Evolutionary conservation across 2,888 invertebrate species (phyloP).

Genomic region (Nowickia ferox): DNA sequence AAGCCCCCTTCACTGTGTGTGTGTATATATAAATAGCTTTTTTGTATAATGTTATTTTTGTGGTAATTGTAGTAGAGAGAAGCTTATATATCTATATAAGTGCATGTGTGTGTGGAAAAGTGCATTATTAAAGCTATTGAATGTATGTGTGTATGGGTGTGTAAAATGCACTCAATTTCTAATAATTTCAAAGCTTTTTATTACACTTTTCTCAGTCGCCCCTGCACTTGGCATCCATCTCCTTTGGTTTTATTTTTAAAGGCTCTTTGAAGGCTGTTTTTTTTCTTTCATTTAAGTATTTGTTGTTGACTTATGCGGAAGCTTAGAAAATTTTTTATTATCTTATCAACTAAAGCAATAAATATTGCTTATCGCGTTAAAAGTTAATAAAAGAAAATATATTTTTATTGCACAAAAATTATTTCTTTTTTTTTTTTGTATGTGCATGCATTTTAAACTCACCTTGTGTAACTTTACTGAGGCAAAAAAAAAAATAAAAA

Average conservation of each 20-base stretch:
- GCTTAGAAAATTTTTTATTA: constrained; percentile 9
- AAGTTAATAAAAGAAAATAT: background rate
- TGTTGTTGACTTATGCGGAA: constrained; percentile 46
- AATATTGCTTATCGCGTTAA: constrained; percentile 18
- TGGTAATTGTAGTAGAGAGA: background rate
- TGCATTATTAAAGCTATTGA: background rate
- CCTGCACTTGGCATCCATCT: background rate
- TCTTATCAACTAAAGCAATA: constrained; percentile 42
- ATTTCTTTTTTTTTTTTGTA: background rate
- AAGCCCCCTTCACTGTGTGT: background rate
- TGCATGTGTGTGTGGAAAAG: background rate
- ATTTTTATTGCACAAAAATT: constrained; percentile 28
- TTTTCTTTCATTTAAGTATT: constrained; percentile 15
- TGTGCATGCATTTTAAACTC: background rate
- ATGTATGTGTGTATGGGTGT: background rate
- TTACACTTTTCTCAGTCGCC: background rate
- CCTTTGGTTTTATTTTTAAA: constrained; percentile 17
- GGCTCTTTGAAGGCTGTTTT: constrained; percentile 32
- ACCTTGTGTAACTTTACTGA: constrained; percentile 9
- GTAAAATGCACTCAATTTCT: constrained; percentile 35
- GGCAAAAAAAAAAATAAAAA: background rate
- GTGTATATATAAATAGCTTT: constrained; percentile 22
- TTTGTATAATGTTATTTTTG: background rate
- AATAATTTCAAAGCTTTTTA: constrained; percentile 37
- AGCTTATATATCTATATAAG: background rate